Evolutionary conservation across 2,113 vertebrate species (phyloP), one percentile per base, ranked within the genome.

Genomic region (Saccopteryx bilineata): DNA sequence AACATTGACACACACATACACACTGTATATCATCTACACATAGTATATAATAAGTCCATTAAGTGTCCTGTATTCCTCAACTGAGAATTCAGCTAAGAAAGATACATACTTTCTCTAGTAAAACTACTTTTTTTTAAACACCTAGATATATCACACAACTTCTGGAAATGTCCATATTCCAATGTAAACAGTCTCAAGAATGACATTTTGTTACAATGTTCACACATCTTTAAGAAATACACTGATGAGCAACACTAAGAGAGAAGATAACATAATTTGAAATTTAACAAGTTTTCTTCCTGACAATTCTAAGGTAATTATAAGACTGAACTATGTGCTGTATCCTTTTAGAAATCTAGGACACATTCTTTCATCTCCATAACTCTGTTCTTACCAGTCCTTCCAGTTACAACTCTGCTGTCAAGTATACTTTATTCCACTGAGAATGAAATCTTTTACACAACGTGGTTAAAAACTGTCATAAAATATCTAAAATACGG

Each of bases 401-500:
- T 74, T 94, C 86, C 75, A 63, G 82, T 93, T 90, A 92, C 90
- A 88, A 92, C 19, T 96, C 87, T 71, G 24, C 66, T 94, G 84
- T 93, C 87, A 95, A 75, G 63, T 66, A 26, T 69, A 63, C 33
- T 93, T 95, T 93, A 91, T 89, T 84, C 92, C 69, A 46, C 48
- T 72, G 84, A 71, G 90, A 84, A 9, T 86, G 63, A 96, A 95
- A 89, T 85, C 11, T 87, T 96, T 79, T 95, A 92, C 4, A 95
- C 63, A 81, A 76, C 94, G 79, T 93, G 33, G 76, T 96, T 91
- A 75, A 95, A 94, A 91, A 89, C 86, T 91, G 66, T 83, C 95
- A 87, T 93, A 96, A 91, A 96, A 90, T 84, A 84, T 92, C 74
- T 93, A 95, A 95, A 95, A 90, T 65, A 94, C 56, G 86, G 87